phyloP scores from a whole-genome alignment of 2,113 vertebrate species.

The Plestiodon gilberti region DNA sequence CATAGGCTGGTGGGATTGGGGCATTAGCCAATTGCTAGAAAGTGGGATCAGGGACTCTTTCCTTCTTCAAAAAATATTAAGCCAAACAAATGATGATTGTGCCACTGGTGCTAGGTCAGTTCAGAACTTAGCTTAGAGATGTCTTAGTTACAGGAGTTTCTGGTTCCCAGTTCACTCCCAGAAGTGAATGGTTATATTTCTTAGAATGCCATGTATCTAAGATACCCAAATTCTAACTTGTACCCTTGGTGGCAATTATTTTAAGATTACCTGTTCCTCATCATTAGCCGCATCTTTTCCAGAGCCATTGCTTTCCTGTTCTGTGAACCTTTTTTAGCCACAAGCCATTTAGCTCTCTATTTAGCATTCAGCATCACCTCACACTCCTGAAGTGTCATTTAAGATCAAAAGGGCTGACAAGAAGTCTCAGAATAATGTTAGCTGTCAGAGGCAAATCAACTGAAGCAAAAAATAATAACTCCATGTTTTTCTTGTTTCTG shows the following conservation, averaged over 20 bases:
- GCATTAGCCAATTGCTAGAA: too few relatives aligned
- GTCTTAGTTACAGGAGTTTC: neutral
- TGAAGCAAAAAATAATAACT: neutral
- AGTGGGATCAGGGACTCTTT: neutral
- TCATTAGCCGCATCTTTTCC: neutral
- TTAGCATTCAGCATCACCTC: neutral
- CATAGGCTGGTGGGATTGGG: too few relatives aligned
- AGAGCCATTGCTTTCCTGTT: neutral
- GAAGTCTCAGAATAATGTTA: neutral
- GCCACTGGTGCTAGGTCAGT: neutral
- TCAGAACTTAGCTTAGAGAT: neutral
- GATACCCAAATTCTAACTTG: neutral
- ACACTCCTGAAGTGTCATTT: neutral
- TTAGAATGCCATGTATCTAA: neutral
- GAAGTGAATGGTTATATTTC: neutral
- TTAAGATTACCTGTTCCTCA: neutral
- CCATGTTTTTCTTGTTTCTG: neutral
- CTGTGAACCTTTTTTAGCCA: conserved; percentile 7
- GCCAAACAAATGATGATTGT: neutral
- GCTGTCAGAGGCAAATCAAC: neutral
- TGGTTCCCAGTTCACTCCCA: neutral
- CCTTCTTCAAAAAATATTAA: neutral
- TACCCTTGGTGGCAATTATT: conserved; percentile 9
- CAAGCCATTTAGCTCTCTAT: conserved; percentile 7
- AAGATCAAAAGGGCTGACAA: conserved; percentile 21